Evolutionary conservation across 2,888 invertebrate genomes (phyloP).

Genomic region (Meta bourneti): DNA sequence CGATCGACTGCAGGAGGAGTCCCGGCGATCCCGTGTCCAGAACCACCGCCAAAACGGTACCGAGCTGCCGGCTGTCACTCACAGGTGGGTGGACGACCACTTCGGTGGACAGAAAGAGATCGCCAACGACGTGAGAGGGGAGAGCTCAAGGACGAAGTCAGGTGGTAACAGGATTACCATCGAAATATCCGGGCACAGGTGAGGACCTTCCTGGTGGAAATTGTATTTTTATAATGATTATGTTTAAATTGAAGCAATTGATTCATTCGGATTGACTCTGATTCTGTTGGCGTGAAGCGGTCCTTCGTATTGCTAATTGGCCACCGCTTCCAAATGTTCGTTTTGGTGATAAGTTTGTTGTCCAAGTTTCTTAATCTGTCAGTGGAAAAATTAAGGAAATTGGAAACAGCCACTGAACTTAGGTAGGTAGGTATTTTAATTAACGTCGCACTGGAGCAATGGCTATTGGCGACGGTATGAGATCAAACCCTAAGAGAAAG

Average conservation of each 20-base stretch:
- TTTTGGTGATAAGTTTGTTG: too few species aligned
- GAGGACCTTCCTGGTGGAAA: not conserved
- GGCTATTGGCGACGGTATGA: too few species aligned
- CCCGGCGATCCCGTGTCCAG: conserved; percentile 44
- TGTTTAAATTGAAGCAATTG: not conserved
- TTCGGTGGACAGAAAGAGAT: conserved; percentile 72
- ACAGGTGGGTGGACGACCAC: conserved; percentile 72
- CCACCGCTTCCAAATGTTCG: too few species aligned
- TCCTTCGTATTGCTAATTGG: too few species aligned
- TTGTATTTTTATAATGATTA: not conserved
- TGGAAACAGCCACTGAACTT: too few species aligned
- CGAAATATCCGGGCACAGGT: conserved; percentile 70
- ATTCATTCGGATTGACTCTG: too few species aligned
- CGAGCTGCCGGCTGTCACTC: conserved; percentile 58
- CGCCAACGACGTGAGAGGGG: conserved; percentile 63
- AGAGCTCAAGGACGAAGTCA: conserved; percentile 70
- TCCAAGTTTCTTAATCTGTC: too few species aligned
- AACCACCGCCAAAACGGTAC: conserved; percentile 48
- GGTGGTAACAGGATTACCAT: conserved; percentile 74
- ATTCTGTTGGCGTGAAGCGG: too few species aligned
- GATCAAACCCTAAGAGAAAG: too few species aligned
- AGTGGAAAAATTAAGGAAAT: too few species aligned
- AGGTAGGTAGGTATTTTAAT: not conserved
- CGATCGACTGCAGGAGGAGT: conserved; percentile 63
- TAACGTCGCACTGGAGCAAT: too few species aligned